Evolutionary conservation across 2,888 invertebrate genomes (phyloP).

Genomic region (Ischnura elegans): DNA sequence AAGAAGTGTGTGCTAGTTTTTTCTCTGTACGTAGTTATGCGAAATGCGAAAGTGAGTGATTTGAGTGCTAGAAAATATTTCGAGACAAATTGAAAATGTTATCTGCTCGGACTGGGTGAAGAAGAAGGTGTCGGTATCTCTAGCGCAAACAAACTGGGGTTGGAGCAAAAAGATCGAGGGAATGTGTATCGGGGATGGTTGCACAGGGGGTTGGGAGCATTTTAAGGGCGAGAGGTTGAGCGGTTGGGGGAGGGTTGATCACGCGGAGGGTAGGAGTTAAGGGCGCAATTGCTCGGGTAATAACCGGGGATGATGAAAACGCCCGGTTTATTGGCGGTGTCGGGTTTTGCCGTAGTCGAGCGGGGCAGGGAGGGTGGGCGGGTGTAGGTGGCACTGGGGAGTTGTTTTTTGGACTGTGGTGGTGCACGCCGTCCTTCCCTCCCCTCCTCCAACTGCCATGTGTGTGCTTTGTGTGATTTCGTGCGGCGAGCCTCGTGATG

Average conservation of each 20-base stretch:
- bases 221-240: conserved; percentile 2
- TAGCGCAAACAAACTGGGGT: neutral
- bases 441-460: neutral
- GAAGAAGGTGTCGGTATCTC: neutral
- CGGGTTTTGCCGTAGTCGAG: conserved; percentile 61
- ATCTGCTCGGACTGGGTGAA: neutral
- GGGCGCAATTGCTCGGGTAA: conserved; percentile 67
- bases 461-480: conserved; percentile 65
- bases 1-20: neutral
- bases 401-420: conserved; percentile 19
- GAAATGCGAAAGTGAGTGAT: neutral
- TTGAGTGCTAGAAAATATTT: neutral
- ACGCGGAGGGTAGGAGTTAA: conserved; percentile 22
- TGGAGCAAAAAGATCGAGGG: neutral
- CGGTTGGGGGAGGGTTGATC: neutral
- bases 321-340: conserved; percentile 65
- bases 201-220: neutral
- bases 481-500: conserved; percentile 64
- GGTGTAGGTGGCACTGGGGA: neutral
- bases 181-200: neutral
- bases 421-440: neutral
- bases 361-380: conserved; percentile 4
- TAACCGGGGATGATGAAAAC: conserved; percentile 66
- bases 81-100: neutral
- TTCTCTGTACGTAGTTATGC: neutral